phyloP scores from a whole-genome alignment of 2,888 invertebrate genomes.

The Parnassius glacialis region DNA sequence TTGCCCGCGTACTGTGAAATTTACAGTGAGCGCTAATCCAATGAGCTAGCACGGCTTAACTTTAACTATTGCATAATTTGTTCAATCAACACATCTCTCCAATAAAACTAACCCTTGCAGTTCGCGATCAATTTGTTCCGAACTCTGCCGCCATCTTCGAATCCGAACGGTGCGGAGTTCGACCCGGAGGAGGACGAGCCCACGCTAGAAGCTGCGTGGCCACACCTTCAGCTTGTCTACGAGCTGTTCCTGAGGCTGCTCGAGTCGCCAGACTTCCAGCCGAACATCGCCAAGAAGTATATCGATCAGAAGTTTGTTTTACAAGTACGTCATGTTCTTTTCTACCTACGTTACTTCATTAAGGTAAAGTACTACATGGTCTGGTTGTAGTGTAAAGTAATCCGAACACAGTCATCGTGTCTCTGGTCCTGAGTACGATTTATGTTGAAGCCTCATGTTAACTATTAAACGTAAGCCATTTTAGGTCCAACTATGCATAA shows the following conservation, averaged over 20 bases:
- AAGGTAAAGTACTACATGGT: no score
- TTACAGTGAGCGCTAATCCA: no score
- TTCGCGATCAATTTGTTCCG: constrained; percentile 94
- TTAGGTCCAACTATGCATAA: no score
- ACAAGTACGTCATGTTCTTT: constrained; percentile 74
- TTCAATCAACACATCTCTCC: no score
- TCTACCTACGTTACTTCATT: no score
- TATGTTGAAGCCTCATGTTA: no score
- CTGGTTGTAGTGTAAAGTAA: background rate
- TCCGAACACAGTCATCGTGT: no score
- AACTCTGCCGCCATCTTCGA: constrained; percentile 91
- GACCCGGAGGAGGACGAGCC: constrained; percentile 98
- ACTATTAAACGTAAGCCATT: no score
- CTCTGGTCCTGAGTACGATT: no score
- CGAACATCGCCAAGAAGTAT: constrained; percentile 93
- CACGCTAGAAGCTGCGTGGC: constrained; percentile 96
- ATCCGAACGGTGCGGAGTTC: constrained; percentile 93
- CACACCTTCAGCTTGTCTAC: constrained; percentile 92
- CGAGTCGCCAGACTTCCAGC: constrained; percentile 96
- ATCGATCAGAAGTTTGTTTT: constrained; percentile 98
- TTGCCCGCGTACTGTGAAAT: no score
- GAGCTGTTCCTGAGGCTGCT: constrained; percentile 89
- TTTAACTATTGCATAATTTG: no score
- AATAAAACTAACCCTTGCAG: constrained; percentile 59
- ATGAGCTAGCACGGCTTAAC: no score